These are phyloP conservation scores for Camponotus floridanus DNA, from an alignment of 1,140 invertebrate species.

Conservation along the genomic window DNA sequence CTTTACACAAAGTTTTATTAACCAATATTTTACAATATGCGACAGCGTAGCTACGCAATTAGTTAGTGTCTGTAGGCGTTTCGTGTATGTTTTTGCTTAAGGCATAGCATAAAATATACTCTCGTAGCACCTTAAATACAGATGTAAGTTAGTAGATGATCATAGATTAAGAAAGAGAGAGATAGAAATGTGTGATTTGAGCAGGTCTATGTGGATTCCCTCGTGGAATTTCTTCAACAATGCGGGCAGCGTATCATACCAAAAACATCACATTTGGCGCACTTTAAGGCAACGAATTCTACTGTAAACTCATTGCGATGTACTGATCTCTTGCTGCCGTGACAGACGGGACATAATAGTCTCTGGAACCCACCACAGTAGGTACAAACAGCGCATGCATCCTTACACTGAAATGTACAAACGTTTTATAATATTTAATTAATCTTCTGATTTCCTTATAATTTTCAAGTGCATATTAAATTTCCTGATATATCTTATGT, in stretches of 20 bases:
- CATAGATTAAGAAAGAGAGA: constrained; percentile 12
- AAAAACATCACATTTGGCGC: constrained; percentile 98
- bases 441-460: not conserved
- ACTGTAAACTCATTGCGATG: constrained; percentile 97
- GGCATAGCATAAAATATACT: constrained; percentile 64
- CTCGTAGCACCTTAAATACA: constrained; percentile 72
- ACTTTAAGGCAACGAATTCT: constrained; percentile 97
- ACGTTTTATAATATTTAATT: constrained; percentile 25
- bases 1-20: constrained; percentile 75
- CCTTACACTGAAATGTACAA: constrained; percentile 89
- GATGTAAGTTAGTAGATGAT: constrained; percentile 47
- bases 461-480: not conserved
- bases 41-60: constrained; percentile 52
- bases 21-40: constrained; percentile 73
- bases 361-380: constrained; percentile 96
- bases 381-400: constrained; percentile 91
- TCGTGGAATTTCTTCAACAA: constrained; percentile 80
- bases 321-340: constrained; percentile 97
- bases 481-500: not conserved
- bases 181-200: constrained; percentile 17
- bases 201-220: constrained; percentile 28
- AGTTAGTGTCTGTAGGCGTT: constrained; percentile 56
- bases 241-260: constrained; percentile 95
- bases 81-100: constrained; percentile 49
- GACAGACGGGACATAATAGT: constrained; percentile 95